These are phyloP conservation scores for Cyphomyrmex costatus DNA, from an alignment of 1,140 invertebrate genomes.

Conservation along the genomic window DNA sequence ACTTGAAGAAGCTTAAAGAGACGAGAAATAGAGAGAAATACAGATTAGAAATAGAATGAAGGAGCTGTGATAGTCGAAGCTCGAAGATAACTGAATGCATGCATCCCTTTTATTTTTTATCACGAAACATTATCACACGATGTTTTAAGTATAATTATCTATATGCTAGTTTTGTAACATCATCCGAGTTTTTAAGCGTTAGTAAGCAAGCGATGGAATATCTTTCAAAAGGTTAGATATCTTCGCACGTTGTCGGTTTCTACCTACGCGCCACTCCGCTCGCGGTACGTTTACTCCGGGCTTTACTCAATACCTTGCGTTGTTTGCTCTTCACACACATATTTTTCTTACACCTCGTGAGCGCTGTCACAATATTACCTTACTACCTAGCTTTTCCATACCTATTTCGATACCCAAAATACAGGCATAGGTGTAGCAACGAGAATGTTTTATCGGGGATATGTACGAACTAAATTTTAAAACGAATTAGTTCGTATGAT, in stretches of 20 bases:
- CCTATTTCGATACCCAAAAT: slow-evolving; percentile 33
- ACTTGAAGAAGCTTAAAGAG: background rate
- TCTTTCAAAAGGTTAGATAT: slow-evolving; percentile 51
- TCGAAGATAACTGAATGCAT: background rate
- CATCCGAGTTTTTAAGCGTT: slow-evolving; percentile 3
- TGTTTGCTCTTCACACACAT: slow-evolving; percentile 59
- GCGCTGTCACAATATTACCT: slow-evolving; percentile 55
- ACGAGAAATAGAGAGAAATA: background rate
- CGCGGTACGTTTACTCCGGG: slow-evolving; percentile 38
- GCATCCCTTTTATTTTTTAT: background rate
- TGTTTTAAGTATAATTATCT: slow-evolving; percentile 33
- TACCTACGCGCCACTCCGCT: slow-evolving; percentile 46
- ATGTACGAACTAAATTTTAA: background rate
- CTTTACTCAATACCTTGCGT: slow-evolving; percentile 56
- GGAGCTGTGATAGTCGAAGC: background rate
- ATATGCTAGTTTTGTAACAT: slow-evolving; percentile 29
- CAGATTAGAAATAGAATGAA: background rate
- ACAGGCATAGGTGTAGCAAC: background rate
- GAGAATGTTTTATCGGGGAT: background rate
- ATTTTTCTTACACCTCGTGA: slow-evolving; percentile 61
- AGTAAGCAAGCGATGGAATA: slow-evolving; percentile 28
- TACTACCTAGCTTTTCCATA: slow-evolving; percentile 48
- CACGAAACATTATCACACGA: background rate
- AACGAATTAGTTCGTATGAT: background rate
- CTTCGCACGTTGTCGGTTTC: slow-evolving; percentile 40